Evolutionary conservation across 2,797 vertebrate species (phyloP).

Genomic region (Botia almorhae): DNA sequence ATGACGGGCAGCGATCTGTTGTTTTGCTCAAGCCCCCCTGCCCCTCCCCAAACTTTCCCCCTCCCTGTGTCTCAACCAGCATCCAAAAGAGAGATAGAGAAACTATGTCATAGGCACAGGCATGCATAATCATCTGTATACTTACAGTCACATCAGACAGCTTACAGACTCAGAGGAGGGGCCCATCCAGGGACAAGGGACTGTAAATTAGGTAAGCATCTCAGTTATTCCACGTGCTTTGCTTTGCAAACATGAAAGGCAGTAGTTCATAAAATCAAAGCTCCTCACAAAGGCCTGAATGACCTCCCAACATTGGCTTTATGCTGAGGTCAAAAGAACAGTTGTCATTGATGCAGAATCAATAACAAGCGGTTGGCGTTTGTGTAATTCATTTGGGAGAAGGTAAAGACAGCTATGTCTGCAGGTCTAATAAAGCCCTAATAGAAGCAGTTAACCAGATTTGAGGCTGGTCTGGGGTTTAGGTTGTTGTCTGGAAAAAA

Average conservation of each 20-base stretch:
- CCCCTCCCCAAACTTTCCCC: slow-evolving; percentile 56
- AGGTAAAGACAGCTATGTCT: slow-evolving; percentile 16
- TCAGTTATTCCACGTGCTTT: background rate
- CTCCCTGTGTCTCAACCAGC: slow-evolving; percentile 46
- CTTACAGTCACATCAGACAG: slow-evolving; percentile 47
- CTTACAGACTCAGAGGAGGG: slow-evolving; percentile 30
- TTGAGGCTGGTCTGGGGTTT: background rate
- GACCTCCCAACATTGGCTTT: slow-evolving; percentile 57
- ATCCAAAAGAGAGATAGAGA: slow-evolving; percentile 5
- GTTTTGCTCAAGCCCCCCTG: slow-evolving; percentile 74
- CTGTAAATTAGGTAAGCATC: background rate
- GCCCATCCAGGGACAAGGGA: background rate
- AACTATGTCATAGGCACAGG: slow-evolving; percentile 41
- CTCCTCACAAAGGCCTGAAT: slow-evolving; percentile 60
- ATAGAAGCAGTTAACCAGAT: slow-evolving; percentile 24
- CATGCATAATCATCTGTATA: slow-evolving; percentile 51
- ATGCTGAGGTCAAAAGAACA: slow-evolving; percentile 66
- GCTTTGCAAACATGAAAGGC: slow-evolving; percentile 39
- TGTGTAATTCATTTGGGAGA: slow-evolving; percentile 54
- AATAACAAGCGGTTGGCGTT: slow-evolving; percentile 45
- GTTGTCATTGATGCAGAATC: slow-evolving; percentile 65
- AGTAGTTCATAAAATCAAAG: slow-evolving; percentile 54
- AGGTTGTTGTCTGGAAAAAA: background rate
- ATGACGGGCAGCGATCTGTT: slow-evolving; percentile 75
- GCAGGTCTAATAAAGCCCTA: background rate